These are phyloP conservation scores for Eretmochelys imbricata DNA, from an alignment of 2,113 vertebrate genomes.

Conservation along the genomic window DNA sequence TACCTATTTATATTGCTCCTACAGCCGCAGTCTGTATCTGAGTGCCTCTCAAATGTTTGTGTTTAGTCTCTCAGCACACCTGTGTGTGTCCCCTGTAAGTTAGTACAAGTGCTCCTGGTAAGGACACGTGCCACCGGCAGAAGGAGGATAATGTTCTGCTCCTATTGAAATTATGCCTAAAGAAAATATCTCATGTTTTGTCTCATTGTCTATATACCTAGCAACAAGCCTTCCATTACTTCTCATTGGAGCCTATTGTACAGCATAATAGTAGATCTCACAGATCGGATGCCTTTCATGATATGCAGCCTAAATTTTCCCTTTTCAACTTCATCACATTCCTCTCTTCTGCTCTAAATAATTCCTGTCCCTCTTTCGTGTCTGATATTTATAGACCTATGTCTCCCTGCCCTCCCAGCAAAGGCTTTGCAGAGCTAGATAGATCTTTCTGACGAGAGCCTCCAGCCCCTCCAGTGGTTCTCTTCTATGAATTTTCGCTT, in stretches of 20 bases:
- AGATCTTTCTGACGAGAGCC: not conserved
- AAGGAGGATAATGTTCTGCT: not conserved
- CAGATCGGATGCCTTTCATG: slow-evolving; percentile 69
- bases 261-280: slow-evolving; percentile 55
- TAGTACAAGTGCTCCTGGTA: too few species aligned
- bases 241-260: slow-evolving; percentile 44
- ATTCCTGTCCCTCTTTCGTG: not conserved
- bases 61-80: not conserved
- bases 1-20: not conserved
- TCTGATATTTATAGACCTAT: not conserved
- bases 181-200: slow-evolving; percentile 28
- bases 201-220: slow-evolving; percentile 30
- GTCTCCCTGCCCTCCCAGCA: not conserved
- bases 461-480: not conserved
- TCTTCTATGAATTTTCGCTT: not conserved
- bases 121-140: too few species aligned
- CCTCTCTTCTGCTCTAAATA: slow-evolving; percentile 64
- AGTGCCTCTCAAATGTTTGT: not conserved
- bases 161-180: slow-evolving; percentile 36
- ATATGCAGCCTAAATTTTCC: slow-evolving; percentile 72
- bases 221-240: slow-evolving; percentile 52
- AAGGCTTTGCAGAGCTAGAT: not conserved
- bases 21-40: not conserved
- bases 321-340: slow-evolving; percentile 57
- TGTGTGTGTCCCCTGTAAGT: not conserved